phyloP scores from a whole-genome alignment of 2,888 invertebrate genomes.

The Sepioteuthis lessoniana region DNA sequence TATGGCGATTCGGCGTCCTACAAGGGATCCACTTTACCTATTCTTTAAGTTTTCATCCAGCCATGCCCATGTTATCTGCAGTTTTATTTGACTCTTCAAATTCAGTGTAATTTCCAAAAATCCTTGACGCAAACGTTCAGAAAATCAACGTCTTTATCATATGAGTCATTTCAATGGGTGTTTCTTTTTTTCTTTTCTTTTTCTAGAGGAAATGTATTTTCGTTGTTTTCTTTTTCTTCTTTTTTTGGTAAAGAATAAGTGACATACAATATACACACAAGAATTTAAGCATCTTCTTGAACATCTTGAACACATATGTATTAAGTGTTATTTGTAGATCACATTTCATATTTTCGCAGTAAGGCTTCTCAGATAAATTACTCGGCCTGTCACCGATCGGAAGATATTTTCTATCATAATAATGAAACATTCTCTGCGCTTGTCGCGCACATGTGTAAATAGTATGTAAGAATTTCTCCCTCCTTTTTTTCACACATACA shows the following conservation, averaged over 20 bases:
- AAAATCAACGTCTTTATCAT: no score
- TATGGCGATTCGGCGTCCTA: no score
- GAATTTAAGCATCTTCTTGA: neutral
- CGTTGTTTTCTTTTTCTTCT: neutral
- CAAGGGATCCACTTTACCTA: no score
- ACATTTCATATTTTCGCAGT: neutral
- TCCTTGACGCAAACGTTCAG: no score
- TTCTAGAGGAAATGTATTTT: no score
- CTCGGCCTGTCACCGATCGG: neutral
- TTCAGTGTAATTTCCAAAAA: no score
- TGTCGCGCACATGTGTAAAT: neutral
- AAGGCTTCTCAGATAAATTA: neutral
- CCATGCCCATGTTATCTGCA: no score
- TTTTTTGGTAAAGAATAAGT: neutral
- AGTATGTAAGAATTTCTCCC: neutral
- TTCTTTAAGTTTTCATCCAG: no score
- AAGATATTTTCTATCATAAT: constrained; percentile 33
- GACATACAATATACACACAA: neutral
- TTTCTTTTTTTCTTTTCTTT: no score
- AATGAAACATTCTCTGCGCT: neutral
- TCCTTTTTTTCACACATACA: neutral
- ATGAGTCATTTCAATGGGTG: no score
- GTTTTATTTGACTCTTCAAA: no score
- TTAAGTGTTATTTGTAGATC: neutral
- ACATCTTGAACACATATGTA: constrained; percentile 20